Conservation (phyloP, 2,797 vertebrate species). For the Acomys russatus region DNA sequence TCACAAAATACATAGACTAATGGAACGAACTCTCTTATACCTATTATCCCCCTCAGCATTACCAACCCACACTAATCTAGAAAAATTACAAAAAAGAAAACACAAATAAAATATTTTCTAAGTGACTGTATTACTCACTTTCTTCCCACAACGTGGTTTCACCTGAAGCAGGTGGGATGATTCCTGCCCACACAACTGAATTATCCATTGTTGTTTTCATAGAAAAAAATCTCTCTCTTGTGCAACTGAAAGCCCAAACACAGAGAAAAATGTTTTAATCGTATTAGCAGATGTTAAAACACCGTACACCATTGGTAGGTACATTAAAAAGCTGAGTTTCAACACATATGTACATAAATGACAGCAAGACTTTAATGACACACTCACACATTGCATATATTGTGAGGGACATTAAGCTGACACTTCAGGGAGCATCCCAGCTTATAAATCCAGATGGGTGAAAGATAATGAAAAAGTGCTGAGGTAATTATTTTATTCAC, state of each 20-base stretch:
- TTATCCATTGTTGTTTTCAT: background rate
- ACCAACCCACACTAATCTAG: background rate
- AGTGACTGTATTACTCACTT: background rate
- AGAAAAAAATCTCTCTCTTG: background rate
- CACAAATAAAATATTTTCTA: conserved; percentile 26
- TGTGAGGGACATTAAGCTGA: conserved; percentile 6
- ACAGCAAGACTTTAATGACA: background rate
- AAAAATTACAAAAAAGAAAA: background rate
- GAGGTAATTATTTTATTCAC: background rate
- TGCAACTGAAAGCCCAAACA: background rate
- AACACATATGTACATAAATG: background rate
- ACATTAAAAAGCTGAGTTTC: background rate
- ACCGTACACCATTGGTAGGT: background rate
- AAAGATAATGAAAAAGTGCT: conserved; percentile 3
- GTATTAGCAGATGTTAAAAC: conserved; percentile 7
- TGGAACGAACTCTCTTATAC: background rate
- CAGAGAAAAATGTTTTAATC: background rate
- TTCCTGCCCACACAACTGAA: background rate
- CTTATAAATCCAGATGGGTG: background rate
- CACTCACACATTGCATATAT: background rate
- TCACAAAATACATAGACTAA: conserved; percentile 44
- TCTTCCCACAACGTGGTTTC: background rate
- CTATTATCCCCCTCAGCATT: conserved; percentile 10
- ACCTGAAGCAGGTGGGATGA: background rate
- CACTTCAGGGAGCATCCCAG: background rate